Percentiles rank a stretch among this genome's conserved stretches.
Evolutionary conservation across 2,797 vertebrate species (phyloP).

Genomic region (Crocodylus rhombifer): DNA sequence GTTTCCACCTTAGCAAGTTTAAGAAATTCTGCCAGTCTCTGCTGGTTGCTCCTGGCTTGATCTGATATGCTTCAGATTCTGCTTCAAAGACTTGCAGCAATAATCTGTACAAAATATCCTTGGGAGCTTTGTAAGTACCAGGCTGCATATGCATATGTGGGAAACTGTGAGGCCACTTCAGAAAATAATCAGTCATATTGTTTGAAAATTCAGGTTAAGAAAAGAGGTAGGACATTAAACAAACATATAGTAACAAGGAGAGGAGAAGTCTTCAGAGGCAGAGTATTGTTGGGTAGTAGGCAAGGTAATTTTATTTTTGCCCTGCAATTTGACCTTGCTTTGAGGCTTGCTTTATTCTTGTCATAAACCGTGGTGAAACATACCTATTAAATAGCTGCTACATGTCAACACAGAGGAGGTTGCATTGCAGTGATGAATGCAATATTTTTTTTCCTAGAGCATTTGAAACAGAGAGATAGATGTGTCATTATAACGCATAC

Average conservation of each 20-base stretch:
- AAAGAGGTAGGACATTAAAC: neutral
- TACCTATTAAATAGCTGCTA: neutral
- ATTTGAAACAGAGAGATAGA: neutral
- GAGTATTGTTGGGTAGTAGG: neutral
- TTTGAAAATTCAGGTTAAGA: neutral
- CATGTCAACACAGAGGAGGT: neutral
- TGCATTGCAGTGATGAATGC: neutral
- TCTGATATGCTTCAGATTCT: neutral
- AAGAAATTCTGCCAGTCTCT: neutral
- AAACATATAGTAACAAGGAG: conserved; percentile 7
- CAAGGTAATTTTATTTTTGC: conserved; percentile 4
- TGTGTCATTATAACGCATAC: neutral
- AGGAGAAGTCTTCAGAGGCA: neutral
- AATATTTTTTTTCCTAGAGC: neutral
- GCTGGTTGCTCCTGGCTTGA: neutral
- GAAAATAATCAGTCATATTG: neutral
- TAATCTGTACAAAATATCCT: neutral
- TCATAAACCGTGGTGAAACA: neutral
- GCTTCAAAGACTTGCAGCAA: neutral
- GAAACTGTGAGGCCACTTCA: neutral
- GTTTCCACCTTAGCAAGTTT: neutral
- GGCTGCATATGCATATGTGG: neutral
- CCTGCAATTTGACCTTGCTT: conserved; percentile 15
- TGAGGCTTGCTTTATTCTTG: conserved; percentile 10
- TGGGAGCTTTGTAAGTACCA: neutral